These are phyloP conservation scores for Lissonota sp. DNA, from an alignment of 2,888 invertebrate genomes.

Conservation along the genomic window DNA sequence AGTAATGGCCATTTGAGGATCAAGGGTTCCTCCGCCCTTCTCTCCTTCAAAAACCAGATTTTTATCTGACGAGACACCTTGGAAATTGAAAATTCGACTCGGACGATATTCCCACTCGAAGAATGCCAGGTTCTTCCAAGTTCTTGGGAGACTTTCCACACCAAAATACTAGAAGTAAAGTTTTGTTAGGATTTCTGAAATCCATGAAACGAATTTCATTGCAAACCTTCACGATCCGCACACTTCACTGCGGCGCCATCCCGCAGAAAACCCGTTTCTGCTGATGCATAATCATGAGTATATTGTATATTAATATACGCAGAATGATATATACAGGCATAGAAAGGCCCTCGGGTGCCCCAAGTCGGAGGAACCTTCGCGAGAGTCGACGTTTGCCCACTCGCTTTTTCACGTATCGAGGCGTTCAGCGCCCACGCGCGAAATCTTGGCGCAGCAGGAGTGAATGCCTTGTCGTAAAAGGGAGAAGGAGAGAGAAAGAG, in stretches of 20 bases:
- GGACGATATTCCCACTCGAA: no score
- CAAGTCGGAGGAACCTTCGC: slow-evolving; percentile 18
- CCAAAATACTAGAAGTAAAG: no score
- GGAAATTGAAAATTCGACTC: no score
- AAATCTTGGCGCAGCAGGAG: slow-evolving; percentile 54
- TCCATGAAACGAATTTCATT: no score
- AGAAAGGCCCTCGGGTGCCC: slow-evolving; percentile 15
- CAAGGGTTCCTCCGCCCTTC: no score
- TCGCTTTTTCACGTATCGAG: slow-evolving; percentile 60
- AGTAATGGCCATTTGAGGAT: no score
- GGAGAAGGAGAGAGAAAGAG: slow-evolving; percentile 32
- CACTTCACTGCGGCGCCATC: slow-evolving; percentile 47
- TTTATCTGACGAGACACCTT: no score
- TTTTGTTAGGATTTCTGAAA: no score
- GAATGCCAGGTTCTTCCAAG: no score
- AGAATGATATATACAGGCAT: slow-evolving; percentile 5
- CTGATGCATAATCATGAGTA: slow-evolving; percentile 36
- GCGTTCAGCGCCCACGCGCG: slow-evolving; percentile 59
- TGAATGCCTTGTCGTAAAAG: slow-evolving; percentile 22
- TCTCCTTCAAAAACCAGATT: no score
- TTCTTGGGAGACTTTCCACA: no score
- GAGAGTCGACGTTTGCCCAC: slow-evolving; percentile 41
- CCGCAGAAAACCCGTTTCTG: slow-evolving; percentile 59
- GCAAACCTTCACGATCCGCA: background rate
- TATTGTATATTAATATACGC: slow-evolving; percentile 1